Evolutionary conservation across 2,113 vertebrate species (phyloP), one percentile per base, ranked within the genome.

Genomic region (Egretta garzetta): DNA sequence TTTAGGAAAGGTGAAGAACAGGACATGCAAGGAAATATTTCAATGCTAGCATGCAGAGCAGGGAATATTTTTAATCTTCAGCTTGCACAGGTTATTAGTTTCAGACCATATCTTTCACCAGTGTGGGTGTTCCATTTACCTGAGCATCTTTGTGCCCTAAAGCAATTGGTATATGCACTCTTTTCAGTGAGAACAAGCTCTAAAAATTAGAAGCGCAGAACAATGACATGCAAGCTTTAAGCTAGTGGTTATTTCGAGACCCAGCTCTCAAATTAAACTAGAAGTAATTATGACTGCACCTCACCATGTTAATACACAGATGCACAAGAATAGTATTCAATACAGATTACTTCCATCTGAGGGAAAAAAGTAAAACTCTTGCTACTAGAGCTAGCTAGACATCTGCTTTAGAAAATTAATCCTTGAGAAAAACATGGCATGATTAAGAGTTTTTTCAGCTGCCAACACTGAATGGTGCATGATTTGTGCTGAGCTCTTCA

Each of bases 361-460:
- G 11, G 5, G 15, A 12, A 84, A 81, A 53, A 94, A 68, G 35
- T 55, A 70, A 22, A 58, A 72, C 43, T 73, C 49, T 50, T 62
- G 9, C 45, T 86, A 64, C 22, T 56, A 89, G 16, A 93, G 12
- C 15, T 91, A 86, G 12, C 67, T 59, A 87, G 24, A 88, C 70
- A 94, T 91, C 73, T 90, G 66, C 59, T 91, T 95, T 63, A 83
- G 50, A 85, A 95, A 93, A 90, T 50, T 82, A 91, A 76, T 82
- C 33, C 58, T 71, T n/a, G 9, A 84, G 45, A 74, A 88, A 80
- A 81, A 53, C 55, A 90, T 4, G 0, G 26, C 62, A 93, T 45
- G 49, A 96, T 91, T 91, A 95, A 93, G 68, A 68, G n/a, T 33
- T 81, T 91, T 83, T 89, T 82, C 84, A 87, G 77, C 41, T 95